Percentiles rank a stretch among this genome's conserved stretches.
phyloP scores from a whole-genome alignment of 2,113 vertebrate genomes.

The Bubalus kerabau region DNA sequence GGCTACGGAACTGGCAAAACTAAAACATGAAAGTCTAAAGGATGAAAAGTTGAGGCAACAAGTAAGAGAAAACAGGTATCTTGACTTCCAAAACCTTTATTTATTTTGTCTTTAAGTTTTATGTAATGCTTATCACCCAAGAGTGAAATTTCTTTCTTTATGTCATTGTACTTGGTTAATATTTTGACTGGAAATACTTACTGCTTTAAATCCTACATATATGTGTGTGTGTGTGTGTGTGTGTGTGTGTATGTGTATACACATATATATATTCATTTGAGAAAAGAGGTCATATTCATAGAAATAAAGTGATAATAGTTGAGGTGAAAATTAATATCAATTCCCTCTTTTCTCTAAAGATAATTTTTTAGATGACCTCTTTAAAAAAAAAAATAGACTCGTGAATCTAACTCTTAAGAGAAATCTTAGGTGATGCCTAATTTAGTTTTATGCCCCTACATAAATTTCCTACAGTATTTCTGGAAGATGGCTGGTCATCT shows the following conservation, averaged over 20 bases:
- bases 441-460: background rate
- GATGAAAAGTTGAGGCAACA: slow-evolving; percentile 92
- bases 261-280: background rate
- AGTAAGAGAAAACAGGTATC: slow-evolving; percentile 91
- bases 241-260: background rate
- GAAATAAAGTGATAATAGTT: background rate
- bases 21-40: slow-evolving; percentile 80
- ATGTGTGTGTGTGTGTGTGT: background rate
- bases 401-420: background rate
- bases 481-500: background rate
- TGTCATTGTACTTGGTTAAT: background rate
- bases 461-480: background rate
- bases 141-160: background rate
- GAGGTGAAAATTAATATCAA: background rate
- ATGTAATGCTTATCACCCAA: background rate
- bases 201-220: background rate
- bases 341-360: background rate
- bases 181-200: background rate
- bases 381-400: background rate
- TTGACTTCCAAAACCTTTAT: background rate
- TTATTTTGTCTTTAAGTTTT: background rate
- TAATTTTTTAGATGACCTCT: background rate
- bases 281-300: background rate
- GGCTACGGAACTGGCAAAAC: slow-evolving; percentile 85
- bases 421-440: background rate